Conservation (phyloP, 1,140 invertebrate genomes). For the Drosophila elegans region DNA sequence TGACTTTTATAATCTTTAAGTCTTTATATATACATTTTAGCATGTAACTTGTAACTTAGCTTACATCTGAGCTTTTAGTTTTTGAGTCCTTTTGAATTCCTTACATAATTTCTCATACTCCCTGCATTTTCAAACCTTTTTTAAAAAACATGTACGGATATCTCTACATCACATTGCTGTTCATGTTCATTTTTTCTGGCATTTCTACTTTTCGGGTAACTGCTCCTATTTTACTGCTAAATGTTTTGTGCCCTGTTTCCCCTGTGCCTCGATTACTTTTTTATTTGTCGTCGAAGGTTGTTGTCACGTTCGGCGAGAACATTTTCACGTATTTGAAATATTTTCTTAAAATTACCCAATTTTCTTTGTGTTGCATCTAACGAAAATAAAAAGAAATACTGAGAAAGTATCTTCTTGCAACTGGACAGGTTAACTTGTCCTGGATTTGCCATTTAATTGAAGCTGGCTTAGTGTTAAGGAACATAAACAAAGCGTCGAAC, state of each 20-base stretch:
- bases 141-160: slow-evolving; percentile 5
- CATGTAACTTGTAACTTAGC: no score
- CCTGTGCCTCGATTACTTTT: slow-evolving; percentile 45
- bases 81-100: background rate
- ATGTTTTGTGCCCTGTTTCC: slow-evolving; percentile 40
- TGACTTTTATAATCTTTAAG: no score
- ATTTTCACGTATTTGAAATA: slow-evolving; percentile 82
- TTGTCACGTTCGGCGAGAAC: slow-evolving; percentile 67
- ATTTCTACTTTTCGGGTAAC: slow-evolving; percentile 28
- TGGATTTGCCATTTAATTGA: slow-evolving; percentile 30
- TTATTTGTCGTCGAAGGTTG: slow-evolving; percentile 38
- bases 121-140: slow-evolving; percentile 33
- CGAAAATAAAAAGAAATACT: slow-evolving; percentile 36
- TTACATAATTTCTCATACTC: no score
- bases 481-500: background rate
- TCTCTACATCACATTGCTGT: slow-evolving; percentile 3
- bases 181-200: background rate
- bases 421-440: slow-evolving; percentile 29
- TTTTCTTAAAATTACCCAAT: slow-evolving; percentile 83
- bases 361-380: slow-evolving; percentile 55
- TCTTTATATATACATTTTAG: no score
- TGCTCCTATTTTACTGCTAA: slow-evolving; percentile 67
- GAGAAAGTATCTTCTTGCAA: slow-evolving; percentile 7
- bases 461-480: slow-evolving; percentile 1
- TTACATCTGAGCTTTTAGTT: background rate